Conservation (phyloP, 2,797 vertebrate species). For the Neoniphon sammara region DNA sequence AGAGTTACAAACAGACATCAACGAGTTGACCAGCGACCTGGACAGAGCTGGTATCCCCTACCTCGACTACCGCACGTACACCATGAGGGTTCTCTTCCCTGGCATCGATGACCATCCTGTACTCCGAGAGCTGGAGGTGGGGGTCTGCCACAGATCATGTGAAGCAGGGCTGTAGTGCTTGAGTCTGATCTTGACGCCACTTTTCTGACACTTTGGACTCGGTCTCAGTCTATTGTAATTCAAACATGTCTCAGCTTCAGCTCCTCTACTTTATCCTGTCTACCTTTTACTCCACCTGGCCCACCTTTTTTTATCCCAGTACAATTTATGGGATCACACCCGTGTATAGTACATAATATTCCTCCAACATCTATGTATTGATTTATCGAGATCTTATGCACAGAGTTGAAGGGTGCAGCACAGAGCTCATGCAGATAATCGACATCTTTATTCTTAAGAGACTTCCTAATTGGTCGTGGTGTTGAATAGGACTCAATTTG, state of each 20-base stretch:
- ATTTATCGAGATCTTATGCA: neutral
- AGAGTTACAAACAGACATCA: constrained; percentile 97
- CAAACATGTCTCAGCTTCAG: neutral
- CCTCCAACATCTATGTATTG: neutral
- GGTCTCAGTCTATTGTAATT: neutral
- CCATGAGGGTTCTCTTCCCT: constrained; percentile 96
- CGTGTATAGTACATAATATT: too few relatives aligned
- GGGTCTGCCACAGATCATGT: constrained; percentile 10
- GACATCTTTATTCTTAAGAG: neutral
- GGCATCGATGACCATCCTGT: constrained; percentile 97
- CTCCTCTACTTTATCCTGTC: too few relatives aligned
- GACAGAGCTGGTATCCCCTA: constrained; percentile 94
- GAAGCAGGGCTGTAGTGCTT: constrained; percentile 15
- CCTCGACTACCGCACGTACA: constrained; percentile 93
- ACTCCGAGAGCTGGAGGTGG: constrained; percentile 94
- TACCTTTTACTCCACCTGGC: neutral
- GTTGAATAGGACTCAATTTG: too few relatives aligned
- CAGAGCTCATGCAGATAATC: neutral
- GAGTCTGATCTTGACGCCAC: constrained; percentile 27
- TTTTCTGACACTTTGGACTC: constrained; percentile 55
- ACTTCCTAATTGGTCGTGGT: too few relatives aligned
- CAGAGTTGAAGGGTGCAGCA: neutral
- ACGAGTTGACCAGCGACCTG: constrained; percentile 95
- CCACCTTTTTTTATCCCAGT: too few relatives aligned
- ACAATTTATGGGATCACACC: too few relatives aligned